These are phyloP conservation scores for Nyctalus aviator DNA, from an alignment of 2,797 vertebrate species.

Conservation along the genomic window DNA sequence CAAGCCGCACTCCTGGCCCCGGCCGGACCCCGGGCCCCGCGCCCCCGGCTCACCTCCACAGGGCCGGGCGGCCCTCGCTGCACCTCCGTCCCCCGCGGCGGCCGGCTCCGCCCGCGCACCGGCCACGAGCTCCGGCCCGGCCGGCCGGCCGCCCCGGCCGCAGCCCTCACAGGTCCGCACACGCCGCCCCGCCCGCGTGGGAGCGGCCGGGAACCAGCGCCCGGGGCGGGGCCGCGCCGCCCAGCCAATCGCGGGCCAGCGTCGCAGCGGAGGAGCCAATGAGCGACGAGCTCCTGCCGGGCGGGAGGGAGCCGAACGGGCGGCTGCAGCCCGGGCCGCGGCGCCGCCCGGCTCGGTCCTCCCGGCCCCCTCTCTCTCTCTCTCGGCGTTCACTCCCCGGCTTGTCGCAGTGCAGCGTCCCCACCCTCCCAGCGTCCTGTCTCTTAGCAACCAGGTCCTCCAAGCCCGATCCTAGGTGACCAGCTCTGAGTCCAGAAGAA, in stretches of 20 bases:
- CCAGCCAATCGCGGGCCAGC: constrained; percentile 62
- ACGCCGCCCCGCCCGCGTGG: neutral
- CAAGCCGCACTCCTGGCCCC: neutral
- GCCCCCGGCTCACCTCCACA: constrained; percentile 61
- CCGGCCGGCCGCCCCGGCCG: neutral
- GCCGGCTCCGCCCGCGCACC: neutral
- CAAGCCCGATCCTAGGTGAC: neutral
- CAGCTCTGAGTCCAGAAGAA: neutral
- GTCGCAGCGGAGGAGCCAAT: constrained; percentile 58
- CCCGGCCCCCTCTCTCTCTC: neutral
- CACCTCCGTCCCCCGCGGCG: constrained; percentile 37
- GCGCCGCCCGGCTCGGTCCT: neutral
- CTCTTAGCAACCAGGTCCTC: constrained; percentile 86
- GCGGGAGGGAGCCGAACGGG: neutral
- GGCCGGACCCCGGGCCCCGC: neutral
- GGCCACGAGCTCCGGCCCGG: neutral
- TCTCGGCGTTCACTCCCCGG: neutral
- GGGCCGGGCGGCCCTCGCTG: neutral
- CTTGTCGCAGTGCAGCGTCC: constrained; percentile 94
- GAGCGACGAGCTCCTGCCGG: neutral
- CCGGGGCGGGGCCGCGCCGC: neutral
- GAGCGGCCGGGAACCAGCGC: neutral
- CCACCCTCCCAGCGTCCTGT: constrained; percentile 87
- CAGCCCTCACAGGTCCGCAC: neutral
- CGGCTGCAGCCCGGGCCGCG: fast-evolving